Evolutionary conservation across 2,888 invertebrate species (phyloP).

Genomic region (Eudemis profundana): DNA sequence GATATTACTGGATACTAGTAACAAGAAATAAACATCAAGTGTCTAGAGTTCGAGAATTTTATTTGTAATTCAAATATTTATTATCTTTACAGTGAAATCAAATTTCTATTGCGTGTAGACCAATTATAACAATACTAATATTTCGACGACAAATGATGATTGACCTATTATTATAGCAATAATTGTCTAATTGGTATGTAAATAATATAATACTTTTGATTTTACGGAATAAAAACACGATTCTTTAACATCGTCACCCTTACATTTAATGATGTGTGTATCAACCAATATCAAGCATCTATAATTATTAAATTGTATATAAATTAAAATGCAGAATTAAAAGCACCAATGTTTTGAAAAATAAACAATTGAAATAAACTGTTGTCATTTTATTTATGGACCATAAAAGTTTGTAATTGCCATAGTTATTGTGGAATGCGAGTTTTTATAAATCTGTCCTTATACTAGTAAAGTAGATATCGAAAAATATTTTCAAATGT

Average conservation of each 20-base stretch:
- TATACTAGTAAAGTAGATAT: slow-evolving; percentile 50
- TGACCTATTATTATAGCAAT: background rate
- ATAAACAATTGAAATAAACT: slow-evolving; percentile 16
- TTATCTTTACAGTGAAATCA: slow-evolving; percentile 16
- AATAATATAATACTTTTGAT: slow-evolving; percentile 1
- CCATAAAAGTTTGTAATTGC: slow-evolving; percentile 4
- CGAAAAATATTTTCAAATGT: slow-evolving; percentile 53
- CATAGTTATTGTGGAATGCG: slow-evolving; percentile 52
- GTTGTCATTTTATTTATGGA: slow-evolving; percentile 5
- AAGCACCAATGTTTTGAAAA: slow-evolving; percentile 46
- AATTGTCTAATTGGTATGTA: background rate
- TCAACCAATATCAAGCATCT: slow-evolving; percentile 4
- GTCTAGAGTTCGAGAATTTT: slow-evolving; percentile 16
- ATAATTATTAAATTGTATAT: slow-evolving; percentile 13
- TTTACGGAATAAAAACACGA: slow-evolving; percentile 1
- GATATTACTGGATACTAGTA: slow-evolving; percentile 3
- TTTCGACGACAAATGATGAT: background rate
- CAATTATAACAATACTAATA: background rate
- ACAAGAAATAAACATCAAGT: background rate
- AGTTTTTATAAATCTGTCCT: slow-evolving; percentile 44
- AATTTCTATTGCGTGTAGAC: slow-evolving; percentile 19
- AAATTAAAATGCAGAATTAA: slow-evolving; percentile 37
- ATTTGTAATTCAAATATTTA: background rate
- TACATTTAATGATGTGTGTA: background rate
- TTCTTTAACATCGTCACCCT: background rate